Conservation (phyloP, 2,797 vertebrate genomes). For the Lagodon rhomboides region DNA sequence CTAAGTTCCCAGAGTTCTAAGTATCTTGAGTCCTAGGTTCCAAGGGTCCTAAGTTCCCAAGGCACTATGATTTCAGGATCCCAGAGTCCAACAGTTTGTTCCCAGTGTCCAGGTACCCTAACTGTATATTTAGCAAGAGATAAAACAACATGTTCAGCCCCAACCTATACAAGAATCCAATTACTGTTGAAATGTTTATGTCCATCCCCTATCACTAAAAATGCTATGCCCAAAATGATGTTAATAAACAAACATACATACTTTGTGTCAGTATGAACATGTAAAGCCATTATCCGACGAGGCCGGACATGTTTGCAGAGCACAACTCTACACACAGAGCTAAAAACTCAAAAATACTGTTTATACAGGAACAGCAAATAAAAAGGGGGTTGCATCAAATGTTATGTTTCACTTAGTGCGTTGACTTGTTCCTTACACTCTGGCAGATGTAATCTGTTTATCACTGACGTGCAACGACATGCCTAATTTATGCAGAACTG, state of each 20-base stretch:
- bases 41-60: too few species aligned
- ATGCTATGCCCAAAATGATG: neutral
- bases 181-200: neutral
- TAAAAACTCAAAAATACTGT: neutral
- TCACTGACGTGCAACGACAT: neutral
- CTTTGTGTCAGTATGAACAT: neutral
- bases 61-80: too few species aligned
- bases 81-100: too few species aligned
- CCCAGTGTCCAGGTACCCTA: too few species aligned
- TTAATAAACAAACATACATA: neutral
- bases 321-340: neutral
- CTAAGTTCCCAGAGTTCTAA: too few species aligned
- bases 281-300: neutral
- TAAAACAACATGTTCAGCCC: neutral
- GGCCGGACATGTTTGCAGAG: neutral
- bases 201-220: neutral
- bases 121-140: neutral
- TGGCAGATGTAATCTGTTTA: neutral
- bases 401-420: neutral
- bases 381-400: neutral
- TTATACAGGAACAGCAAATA: neutral
- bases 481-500: neutral
- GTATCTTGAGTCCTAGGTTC: too few species aligned
- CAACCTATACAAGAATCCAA: neutral
- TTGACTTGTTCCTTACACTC: neutral